phyloP scores from a whole-genome alignment of 1,140 invertebrate genomes.

The Dysdera silvatica region DNA sequence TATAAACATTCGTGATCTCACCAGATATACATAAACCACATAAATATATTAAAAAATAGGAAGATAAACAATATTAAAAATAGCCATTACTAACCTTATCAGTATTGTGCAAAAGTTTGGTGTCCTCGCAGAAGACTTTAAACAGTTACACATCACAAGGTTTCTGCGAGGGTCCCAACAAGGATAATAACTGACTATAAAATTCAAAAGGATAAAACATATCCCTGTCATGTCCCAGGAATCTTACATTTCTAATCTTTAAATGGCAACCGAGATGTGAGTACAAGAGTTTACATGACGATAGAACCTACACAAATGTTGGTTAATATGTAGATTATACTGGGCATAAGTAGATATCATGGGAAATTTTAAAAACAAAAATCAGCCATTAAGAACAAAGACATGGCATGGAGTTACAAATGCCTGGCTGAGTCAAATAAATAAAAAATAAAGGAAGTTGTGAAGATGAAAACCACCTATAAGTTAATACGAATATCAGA shows the following conservation, averaged over 20 bases:
- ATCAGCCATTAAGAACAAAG: slow-evolving; percentile 30
- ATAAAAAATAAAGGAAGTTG: no score
- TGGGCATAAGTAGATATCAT: slow-evolving; percentile 26
- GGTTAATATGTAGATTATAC: slow-evolving; percentile 24
- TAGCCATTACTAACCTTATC: slow-evolving; percentile 23
- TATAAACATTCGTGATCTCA: slow-evolving; percentile 17
- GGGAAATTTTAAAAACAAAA: slow-evolving; percentile 26
- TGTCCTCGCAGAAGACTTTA: slow-evolving; percentile 25
- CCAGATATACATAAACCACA: slow-evolving; percentile 24
- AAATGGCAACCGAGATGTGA: slow-evolving; percentile 28
- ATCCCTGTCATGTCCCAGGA: slow-evolving; percentile 12
- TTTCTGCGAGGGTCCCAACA: slow-evolving; percentile 21
- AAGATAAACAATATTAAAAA: slow-evolving; percentile 30
- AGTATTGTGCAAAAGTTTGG: slow-evolving; percentile 13
- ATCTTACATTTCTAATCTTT: slow-evolving; percentile 21
- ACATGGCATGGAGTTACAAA: no score
- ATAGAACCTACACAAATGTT: slow-evolving; percentile 28
- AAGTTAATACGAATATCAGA: no score
- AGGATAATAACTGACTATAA: slow-evolving; percentile 28
- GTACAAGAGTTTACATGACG: slow-evolving; percentile 28
- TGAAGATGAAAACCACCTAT: slow-evolving; percentile 9
- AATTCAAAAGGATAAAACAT: slow-evolving; percentile 26
- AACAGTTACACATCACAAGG: slow-evolving; percentile 27
- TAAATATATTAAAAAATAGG: slow-evolving; percentile 26
- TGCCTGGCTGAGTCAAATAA: no score